A percentile compares a stretch with the other conserved stretches of the same genome.
Evolutionary conservation across 2,888 invertebrate genomes (phyloP).

Genomic region (Drosophila setosimentum): DNA sequence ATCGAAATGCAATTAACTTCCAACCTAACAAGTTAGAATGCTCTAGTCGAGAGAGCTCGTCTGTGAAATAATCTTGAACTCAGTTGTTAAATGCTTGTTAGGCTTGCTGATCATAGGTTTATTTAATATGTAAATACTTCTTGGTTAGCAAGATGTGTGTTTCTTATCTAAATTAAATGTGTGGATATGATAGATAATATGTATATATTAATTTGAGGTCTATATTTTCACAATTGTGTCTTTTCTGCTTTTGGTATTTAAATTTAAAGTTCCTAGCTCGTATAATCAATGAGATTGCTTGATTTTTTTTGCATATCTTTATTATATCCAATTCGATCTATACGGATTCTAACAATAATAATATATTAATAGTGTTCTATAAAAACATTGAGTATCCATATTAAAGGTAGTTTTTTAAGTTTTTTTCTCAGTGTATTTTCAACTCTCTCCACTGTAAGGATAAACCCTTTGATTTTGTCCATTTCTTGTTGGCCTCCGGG

Average conservation of each 20-base stretch:
- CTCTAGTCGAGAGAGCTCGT: background rate
- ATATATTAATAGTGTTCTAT: background rate
- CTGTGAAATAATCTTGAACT: background rate
- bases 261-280: background rate
- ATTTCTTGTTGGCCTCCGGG: conserved; percentile 24
- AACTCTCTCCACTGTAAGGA: conserved; percentile 4
- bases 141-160: too few species aligned
- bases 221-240: background rate
- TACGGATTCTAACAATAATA: background rate
- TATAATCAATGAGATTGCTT: background rate
- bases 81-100: too few species aligned
- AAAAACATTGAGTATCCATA: background rate
- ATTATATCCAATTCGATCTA: background rate
- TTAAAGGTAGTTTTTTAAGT: background rate
- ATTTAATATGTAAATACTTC: background rate
- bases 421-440: background rate
- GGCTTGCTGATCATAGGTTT: background rate
- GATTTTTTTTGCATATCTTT: background rate
- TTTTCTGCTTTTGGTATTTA: background rate
- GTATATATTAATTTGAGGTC: background rate
- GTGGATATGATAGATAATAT: background rate
- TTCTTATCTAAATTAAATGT: background rate
- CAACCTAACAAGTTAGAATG: background rate
- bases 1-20: background rate
- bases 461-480: conserved; percentile 36